Base-by-base conservation (phyloP, 2,888 invertebrate genomes). In the Brachypalpus laphriformis region DNA sequence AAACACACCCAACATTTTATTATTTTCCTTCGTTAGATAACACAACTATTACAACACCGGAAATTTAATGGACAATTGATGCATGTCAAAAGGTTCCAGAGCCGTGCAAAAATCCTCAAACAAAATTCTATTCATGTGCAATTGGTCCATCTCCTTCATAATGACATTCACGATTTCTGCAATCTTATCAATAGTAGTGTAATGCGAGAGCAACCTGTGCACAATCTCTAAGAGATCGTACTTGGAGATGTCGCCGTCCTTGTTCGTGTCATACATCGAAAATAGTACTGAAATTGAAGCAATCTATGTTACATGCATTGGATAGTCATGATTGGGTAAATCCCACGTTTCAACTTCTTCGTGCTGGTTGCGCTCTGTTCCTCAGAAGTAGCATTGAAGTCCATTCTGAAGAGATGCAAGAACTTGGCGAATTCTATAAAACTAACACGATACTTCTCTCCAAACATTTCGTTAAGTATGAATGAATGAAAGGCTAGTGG, bases 41-140 rank as follows among this genome's bases (percentile, higher is more conserved):
- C n/a, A n/a, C n/a, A 25, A 25, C 25, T 25, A 25, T 25, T 25
- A 25, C 25, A 25, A 5, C 25, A 25, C 25, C 3, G 72, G 72
- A 42, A 72, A 72, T 20, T 42, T 61, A 40, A 72, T 61, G 3
- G 42, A 28, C 20, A 72, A 14, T 0, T 28, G n/a, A 7, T 88
- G 87, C 88, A 88, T 88, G 54, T 88, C 88, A n/a, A 88, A 88
- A 1, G 65, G 71, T n/a, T 82, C 87, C 11, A 86, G 82, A 11
- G 88, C 86, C 1, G 40, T 25, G 40, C 87, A 78, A 51, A 88
- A 89, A 18, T 89, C 89, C 6, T 70, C 42, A 40, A 87, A 88
- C 2, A 87, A 54, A 51, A 89, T 87, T 49, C 87, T 85, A 72
- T 88, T 80, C 0, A 81, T 77, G 9, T 85, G 54, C 1, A 87